Conservation (phyloP, 2,113 vertebrate genomes). For the Hydrolagus affinis region DNA sequence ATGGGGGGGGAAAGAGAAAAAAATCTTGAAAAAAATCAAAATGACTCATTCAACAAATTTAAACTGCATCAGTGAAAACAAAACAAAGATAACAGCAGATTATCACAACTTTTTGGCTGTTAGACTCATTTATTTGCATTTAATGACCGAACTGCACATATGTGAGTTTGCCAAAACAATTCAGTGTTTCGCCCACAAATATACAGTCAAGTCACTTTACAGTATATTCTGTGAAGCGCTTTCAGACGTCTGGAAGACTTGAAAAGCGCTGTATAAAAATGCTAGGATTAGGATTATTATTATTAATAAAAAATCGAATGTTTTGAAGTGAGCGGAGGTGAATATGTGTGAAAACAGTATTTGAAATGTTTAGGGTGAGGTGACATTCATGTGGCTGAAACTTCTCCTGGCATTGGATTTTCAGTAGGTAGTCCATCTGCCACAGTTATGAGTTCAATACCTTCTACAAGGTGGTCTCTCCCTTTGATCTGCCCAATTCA, state of each 20-base stretch:
- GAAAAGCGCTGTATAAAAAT: too few relatives aligned
- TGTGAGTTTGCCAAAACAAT: neutral
- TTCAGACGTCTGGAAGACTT: too few relatives aligned
- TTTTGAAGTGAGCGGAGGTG: neutral
- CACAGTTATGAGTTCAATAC: neutral
- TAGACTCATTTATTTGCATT: neutral
- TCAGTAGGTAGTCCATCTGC: neutral
- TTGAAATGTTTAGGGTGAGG: constrained; percentile 8
- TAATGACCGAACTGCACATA: neutral
- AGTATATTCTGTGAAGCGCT: too few relatives aligned
- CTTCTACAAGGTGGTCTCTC: neutral
- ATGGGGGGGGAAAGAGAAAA: neutral
- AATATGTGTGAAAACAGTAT: constrained; percentile 23
- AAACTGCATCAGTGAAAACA: constrained; percentile 20
- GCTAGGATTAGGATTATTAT: too few relatives aligned
- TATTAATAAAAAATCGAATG: too few relatives aligned
- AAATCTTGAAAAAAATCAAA: neutral
- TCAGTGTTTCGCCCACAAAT: constrained; percentile 31
- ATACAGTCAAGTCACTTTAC: too few relatives aligned
- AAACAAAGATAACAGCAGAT: neutral
- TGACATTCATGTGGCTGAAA: neutral
- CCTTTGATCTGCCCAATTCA: neutral
- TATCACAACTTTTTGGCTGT: neutral
- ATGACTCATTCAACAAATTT: neutral
- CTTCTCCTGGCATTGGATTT: neutral